A percentile compares a stretch with the other conserved stretches of the same genome.
phyloP scores from a whole-genome alignment of 1,140 invertebrate genomes.

The Drosophila repletoides region DNA sequence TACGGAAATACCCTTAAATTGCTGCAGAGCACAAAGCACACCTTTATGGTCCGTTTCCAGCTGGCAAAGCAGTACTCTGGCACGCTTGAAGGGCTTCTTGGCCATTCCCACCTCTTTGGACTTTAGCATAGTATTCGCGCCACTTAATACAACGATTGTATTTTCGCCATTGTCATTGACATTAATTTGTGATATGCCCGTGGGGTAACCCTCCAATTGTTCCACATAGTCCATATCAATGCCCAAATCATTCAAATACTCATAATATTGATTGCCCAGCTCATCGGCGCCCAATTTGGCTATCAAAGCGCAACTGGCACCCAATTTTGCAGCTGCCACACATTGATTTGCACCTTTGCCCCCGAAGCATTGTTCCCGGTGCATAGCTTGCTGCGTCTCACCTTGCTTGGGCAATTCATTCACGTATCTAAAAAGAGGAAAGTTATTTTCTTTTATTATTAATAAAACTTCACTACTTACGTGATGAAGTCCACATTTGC shows the following conservation, averaged over 20 bases:
- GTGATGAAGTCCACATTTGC: constrained; percentile 92
- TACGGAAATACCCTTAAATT: constrained; percentile 89
- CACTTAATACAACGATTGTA: constrained; percentile 94
- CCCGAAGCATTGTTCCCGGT: constrained; percentile 93
- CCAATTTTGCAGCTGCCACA: constrained; percentile 92
- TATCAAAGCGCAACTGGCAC: constrained; percentile 90
- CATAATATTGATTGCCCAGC: constrained; percentile 90
- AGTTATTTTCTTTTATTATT: no score
- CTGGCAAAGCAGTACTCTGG: constrained; percentile 88
- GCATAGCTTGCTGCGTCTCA: constrained; percentile 92
- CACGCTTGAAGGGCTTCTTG: constrained; percentile 17
- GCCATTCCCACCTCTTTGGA: constrained; percentile 85
- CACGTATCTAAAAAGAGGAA: constrained; percentile 90
- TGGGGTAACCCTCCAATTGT: constrained; percentile 67
- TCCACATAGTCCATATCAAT: constrained; percentile 86
- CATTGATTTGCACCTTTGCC: constrained; percentile 99
- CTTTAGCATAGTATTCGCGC: constrained; percentile 90
- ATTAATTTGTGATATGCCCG: constrained; percentile 91
- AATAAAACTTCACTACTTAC: constrained; percentile 83
- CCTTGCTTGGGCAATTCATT: constrained; percentile 91
- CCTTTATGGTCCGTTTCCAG: constrained; percentile 91
- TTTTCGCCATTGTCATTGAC: constrained; percentile 92
- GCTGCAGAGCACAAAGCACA: constrained; percentile 89
- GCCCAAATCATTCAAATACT: constrained; percentile 86
- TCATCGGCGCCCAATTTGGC: constrained; percentile 94